Percentiles rank a stretch among this genome's conserved stretches.
Evolutionary conservation across 2,113 vertebrate species (phyloP).

Genomic region (Aramus guarauna): DNA sequence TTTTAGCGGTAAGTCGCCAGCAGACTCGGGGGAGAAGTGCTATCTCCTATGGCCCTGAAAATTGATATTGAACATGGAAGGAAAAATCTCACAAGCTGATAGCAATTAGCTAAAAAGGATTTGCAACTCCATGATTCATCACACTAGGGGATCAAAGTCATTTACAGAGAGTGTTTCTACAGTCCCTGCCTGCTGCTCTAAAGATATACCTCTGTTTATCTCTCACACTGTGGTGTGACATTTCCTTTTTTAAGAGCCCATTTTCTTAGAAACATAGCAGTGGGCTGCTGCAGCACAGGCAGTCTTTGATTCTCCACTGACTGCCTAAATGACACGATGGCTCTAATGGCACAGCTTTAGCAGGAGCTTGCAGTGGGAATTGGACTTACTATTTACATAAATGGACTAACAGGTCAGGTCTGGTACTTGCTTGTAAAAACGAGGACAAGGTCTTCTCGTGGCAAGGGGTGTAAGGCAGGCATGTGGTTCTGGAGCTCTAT

Average conservation of each 20-base stretch:
- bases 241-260: slow-evolving; percentile 80
- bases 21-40: slow-evolving; percentile 84
- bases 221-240: slow-evolving; percentile 79
- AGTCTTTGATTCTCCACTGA: slow-evolving; percentile 74
- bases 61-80: slow-evolving; percentile 99
- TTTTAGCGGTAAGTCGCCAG: slow-evolving; percentile 84
- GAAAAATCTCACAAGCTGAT: slow-evolving; percentile 91
- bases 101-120: slow-evolving; percentile 99
- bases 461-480: not conserved
- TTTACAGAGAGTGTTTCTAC: slow-evolving; percentile 82
- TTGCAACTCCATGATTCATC: slow-evolving; percentile 94
- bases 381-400: slow-evolving; percentile 54
- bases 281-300: slow-evolving; percentile 68
- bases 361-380: slow-evolving; percentile 13
- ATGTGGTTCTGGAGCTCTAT: not conserved
- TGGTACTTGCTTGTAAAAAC: slow-evolving; percentile 11
- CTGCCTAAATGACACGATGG: slow-evolving; percentile 71
- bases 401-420: slow-evolving; percentile 52
- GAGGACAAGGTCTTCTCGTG: not conserved
- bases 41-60: slow-evolving; percentile 93
- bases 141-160: slow-evolving; percentile 90
- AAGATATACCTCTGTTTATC: slow-evolving; percentile 76
- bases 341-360: slow-evolving; percentile 61
- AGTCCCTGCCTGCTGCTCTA: slow-evolving; percentile 64
- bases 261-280: slow-evolving; percentile 74